A percentile compares a stretch with the other conserved stretches of the same genome.
Evolutionary conservation across 2,797 vertebrate genomes (phyloP).

Genomic region (Pagetopsis macropterus): DNA sequence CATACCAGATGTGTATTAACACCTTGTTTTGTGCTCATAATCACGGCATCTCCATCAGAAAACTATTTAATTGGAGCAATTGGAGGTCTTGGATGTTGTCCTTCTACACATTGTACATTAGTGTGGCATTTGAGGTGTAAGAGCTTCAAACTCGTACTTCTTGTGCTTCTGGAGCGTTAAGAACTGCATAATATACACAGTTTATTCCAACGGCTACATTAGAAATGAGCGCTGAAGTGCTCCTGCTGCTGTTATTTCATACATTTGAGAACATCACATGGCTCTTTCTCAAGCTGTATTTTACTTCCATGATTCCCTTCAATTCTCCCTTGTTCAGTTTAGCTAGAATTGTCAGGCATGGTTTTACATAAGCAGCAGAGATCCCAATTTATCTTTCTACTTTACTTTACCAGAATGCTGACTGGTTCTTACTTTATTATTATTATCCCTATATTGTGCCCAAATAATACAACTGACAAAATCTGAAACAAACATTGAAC

Average conservation of each 20-base stretch:
- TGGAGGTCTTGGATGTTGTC: not conserved
- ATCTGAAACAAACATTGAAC: constrained; percentile 5
- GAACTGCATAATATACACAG: too few relatives aligned
- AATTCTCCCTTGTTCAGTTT: not conserved
- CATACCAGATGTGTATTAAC: not conserved
- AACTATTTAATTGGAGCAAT: not conserved
- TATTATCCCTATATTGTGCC: not conserved
- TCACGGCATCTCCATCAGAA: not conserved
- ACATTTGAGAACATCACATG: not conserved
- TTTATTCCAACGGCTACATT: not conserved
- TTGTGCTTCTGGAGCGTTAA: too few relatives aligned
- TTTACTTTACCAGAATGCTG: not conserved
- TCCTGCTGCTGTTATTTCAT: not conserved
- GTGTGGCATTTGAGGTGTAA: not conserved
- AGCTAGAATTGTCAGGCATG: not conserved
- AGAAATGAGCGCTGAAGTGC: constrained; percentile 2
- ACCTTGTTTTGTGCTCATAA: not conserved
- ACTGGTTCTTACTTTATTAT: not conserved
- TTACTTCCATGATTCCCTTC: not conserved
- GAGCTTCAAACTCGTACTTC: too few relatives aligned
- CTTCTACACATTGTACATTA: not conserved
- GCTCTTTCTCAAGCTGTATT: constrained; percentile 1
- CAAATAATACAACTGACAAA: not conserved
- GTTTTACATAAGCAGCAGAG: constrained; percentile 2
- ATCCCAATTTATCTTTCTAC: not conserved